Conservation (phyloP, 2,888 invertebrate genomes). For the Penaeus monodon region DNA sequence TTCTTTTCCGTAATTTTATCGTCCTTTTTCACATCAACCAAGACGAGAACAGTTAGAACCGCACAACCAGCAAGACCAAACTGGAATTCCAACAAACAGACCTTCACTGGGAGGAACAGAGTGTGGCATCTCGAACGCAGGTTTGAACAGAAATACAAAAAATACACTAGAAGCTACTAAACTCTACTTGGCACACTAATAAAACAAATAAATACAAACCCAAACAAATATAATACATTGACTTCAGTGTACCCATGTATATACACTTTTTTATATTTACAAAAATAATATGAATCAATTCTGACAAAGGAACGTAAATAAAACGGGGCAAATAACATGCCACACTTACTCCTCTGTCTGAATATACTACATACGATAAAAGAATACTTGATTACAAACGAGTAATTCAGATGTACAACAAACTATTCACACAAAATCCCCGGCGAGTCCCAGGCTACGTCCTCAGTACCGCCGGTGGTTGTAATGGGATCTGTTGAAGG, state of each 20-base stretch:
- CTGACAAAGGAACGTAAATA: not conserved
- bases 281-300: constrained; percentile 20
- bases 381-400: not conserved
- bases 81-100: not conserved
- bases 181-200: constrained; percentile 55
- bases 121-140: constrained; percentile 21
- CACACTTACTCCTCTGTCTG: not conserved
- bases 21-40: not conserved
- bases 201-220: constrained; percentile 31
- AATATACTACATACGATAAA: constrained; percentile 6
- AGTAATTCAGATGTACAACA: not conserved
- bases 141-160: constrained; percentile 24
- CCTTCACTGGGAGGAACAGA: not conserved
- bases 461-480: constrained; percentile 44
- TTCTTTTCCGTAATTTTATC: not conserved
- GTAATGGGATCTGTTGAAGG: constrained; percentile 42
- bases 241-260: constrained; percentile 33
- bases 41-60: not conserved
- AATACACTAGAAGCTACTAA: constrained; percentile 35
- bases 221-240: constrained; percentile 22
- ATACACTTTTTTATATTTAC: constrained; percentile 39
- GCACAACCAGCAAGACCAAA: constrained; percentile 14
- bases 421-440: no score
- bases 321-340: not conserved
- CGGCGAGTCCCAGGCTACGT: not conserved